Conservation (phyloP, 2,113 vertebrate genomes). For the Gymnobelideus leadbeateri region DNA sequence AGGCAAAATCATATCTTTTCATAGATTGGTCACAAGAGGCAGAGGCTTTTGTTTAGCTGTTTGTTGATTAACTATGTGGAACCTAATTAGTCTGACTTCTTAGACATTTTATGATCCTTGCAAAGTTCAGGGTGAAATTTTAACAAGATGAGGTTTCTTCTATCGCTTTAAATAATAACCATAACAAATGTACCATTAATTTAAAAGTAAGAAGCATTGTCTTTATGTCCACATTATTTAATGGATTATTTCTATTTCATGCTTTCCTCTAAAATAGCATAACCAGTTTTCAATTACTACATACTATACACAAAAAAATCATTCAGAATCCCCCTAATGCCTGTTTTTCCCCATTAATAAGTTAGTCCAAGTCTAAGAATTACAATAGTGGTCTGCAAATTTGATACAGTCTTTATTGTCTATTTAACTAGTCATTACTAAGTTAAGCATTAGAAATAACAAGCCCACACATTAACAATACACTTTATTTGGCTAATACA, state of each 20-base stretch:
- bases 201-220: neutral
- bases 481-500: slow-evolving; percentile 26
- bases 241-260: slow-evolving; percentile 10
- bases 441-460: neutral
- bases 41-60: slow-evolving; percentile 76
- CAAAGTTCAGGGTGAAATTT: slow-evolving; percentile 63
- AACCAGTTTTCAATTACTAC: neutral
- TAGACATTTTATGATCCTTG: slow-evolving; percentile 67
- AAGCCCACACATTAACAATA: neutral
- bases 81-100: slow-evolving; percentile 74
- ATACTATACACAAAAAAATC: slow-evolving; percentile 10
- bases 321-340: slow-evolving; percentile 25
- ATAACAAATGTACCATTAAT: slow-evolving; percentile 44
- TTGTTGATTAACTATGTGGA: slow-evolving; percentile 68
- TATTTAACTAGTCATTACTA: neutral
- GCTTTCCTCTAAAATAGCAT: neutral
- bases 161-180: slow-evolving; percentile 62
- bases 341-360: neutral
- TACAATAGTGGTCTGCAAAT: neutral
- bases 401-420: neutral
- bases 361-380: neutral
- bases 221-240: slow-evolving; percentile 1
- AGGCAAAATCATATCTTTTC: neutral
- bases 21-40: neutral
- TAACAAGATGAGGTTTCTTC: slow-evolving; percentile 22